Base-by-base conservation (phyloP, 2,888 invertebrate genomes). In the Hypercompe scribonia region DNA sequence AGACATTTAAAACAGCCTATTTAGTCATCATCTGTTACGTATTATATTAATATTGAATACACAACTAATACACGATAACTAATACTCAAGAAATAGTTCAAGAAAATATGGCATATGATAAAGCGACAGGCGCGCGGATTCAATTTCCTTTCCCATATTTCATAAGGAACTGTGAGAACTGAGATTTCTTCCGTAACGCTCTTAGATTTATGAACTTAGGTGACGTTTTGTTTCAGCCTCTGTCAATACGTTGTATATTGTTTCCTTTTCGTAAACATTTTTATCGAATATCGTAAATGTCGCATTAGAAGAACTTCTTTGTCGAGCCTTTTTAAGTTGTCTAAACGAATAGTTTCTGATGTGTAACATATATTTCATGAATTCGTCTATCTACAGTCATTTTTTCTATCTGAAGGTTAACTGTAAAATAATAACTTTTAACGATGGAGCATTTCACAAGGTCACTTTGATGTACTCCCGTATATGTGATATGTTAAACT, bases 111-210 rank as follows among this genome's bases (percentile, higher is more conserved):
- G 33, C 75, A 71, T 74, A 66, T 75, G 70, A 80, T 73, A 75
- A 71, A 82, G 78, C 80, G 81, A 76, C 82, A 78, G 81, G 84
- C 80, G 80, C 76, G 66, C 79, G 77, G 80, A 87, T 89, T 88
- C 88, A 89, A 89, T 89, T 88, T 88, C 86, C 87, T 82, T 78
- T 76, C 80, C 83, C 87, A 89, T 89, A 87, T 86, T 86, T 89
- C 87, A 87, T 78, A 76, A 71, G 75, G 72, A 78, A 81, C 81
- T 80, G 76, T 72, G 79, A n/a, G n/a, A n/a, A n/a, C n/a, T n/a
- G n/a, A 83, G 75, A 84, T 87, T 87, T 84, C 82, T 79, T 75
- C 68, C 75, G 74, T 72, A 75, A 77, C 79, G 75, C 80, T 76
- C 34, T 46, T 34, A 72, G 79, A 86, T 86, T 84, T 86, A 84